Conservation (phyloP, 2,797 vertebrate genomes). For the Scleropages formosus region DNA sequence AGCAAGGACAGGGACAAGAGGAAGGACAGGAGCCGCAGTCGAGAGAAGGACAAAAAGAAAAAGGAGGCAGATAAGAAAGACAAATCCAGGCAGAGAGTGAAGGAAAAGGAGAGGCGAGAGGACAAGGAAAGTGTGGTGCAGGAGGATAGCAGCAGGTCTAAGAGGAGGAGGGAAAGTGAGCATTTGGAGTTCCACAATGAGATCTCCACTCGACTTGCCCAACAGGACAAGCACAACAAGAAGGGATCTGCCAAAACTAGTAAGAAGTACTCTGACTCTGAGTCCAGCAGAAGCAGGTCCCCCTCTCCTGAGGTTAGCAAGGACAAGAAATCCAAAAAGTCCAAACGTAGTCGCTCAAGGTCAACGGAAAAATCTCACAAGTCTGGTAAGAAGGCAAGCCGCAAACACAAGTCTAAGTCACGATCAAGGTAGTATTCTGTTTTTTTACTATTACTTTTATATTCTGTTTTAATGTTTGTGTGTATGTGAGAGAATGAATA, state of each 20-base stretch:
- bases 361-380: slow-evolving; percentile 99
- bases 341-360: slow-evolving; percentile 94
- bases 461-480: slow-evolving; percentile 62
- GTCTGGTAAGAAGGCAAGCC: slow-evolving; percentile 99
- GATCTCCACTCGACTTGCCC: slow-evolving; percentile 74
- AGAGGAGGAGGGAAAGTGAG: slow-evolving; percentile 72
- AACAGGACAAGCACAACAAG: slow-evolving; percentile 70
- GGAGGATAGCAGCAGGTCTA: slow-evolving; percentile 73
- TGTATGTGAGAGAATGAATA: slow-evolving; percentile 60
- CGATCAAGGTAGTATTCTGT: slow-evolving; percentile 99
- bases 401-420: slow-evolving; percentile 99
- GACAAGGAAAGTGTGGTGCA: slow-evolving; percentile 69
- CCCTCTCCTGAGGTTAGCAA: slow-evolving; percentile 90
- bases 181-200: slow-evolving; percentile 77
- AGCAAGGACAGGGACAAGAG: slow-evolving; percentile 84
- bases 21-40: slow-evolving; percentile 80
- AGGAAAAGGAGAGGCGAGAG: slow-evolving; percentile 69
- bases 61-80: slow-evolving; percentile 82
- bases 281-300: slow-evolving; percentile 90
- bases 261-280: slow-evolving; percentile 78
- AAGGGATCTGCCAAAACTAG: slow-evolving; percentile 61
- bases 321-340: slow-evolving; percentile 97
- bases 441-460: slow-evolving; percentile 61
- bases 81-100: slow-evolving; percentile 77
- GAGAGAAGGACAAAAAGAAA: slow-evolving; percentile 89